These are phyloP conservation scores for Phacellophora camtschatica DNA, from an alignment of 30 jellyfish, hydroid and myxozoan genomes.

Conservation along the genomic window DNA sequence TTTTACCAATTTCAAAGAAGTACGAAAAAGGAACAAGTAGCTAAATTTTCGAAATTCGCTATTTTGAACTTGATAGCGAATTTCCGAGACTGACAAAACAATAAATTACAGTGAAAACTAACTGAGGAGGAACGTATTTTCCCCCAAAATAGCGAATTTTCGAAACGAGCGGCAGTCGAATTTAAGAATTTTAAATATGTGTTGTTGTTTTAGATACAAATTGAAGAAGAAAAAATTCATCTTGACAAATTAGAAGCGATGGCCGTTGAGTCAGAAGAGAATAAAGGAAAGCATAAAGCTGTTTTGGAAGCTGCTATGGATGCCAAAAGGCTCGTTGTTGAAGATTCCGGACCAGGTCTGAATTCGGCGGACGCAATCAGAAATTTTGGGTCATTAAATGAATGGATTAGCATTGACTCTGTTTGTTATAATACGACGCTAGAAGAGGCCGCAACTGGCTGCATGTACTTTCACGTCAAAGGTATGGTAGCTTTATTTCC, in stretches of 20 bases:
- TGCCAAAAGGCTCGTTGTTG: conserved; percentile 93
- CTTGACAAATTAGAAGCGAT: conserved; percentile 80
- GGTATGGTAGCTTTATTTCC: conserved; percentile 56
- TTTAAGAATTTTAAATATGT: not conserved
- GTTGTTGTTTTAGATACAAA: conserved; percentile 57
- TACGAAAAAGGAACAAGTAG: no score
- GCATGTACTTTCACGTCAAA: conserved; percentile 87
- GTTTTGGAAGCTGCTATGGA: conserved; percentile 98
- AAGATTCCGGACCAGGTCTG: conserved; percentile 97
- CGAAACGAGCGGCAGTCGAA: no score
- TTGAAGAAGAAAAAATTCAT: conserved; percentile 78
- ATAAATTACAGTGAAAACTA: no score
- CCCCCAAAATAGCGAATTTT: no score
- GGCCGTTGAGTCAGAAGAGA: conserved; percentile 81
- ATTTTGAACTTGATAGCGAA: no score
- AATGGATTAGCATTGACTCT: conserved; percentile 86
- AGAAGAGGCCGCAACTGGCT: conserved; percentile 96
- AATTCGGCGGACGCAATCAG: conserved; percentile 92
- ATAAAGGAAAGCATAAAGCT: conserved; percentile 98
- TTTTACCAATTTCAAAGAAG: no score
- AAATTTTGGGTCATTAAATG: conserved; percentile 79
- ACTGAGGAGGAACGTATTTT: no score
- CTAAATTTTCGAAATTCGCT: no score
- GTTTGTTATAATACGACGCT: conserved; percentile 90
- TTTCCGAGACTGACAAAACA: no score